A percentile compares a stretch with the other conserved stretches of the same genome.
phyloP scores from a whole-genome alignment of 2,113 vertebrate genomes.

The Oryzias curvinotus region DNA sequence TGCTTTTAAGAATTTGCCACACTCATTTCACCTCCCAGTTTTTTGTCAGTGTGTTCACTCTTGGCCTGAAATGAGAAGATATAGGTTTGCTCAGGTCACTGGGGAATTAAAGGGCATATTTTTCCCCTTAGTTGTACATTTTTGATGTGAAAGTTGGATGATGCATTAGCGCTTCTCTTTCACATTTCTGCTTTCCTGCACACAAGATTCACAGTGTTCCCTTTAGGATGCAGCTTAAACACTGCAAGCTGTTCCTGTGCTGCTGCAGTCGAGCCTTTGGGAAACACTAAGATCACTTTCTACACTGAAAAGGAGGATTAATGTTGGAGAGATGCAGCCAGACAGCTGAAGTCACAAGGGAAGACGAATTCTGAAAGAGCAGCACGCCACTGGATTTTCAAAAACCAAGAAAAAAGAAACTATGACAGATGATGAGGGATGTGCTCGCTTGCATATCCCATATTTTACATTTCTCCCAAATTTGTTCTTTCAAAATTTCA shows the following conservation, averaged over 20 bases:
- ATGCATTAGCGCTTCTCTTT: conserved; percentile 6
- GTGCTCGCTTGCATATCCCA: no score
- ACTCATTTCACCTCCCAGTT: conserved; percentile 13
- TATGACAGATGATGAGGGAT: no score
- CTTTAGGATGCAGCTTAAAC: conserved; percentile 43
- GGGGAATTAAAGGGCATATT: conserved; percentile 14
- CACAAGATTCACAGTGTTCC: conserved; percentile 16
- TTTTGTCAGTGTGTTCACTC: neutral
- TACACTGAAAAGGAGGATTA: conserved; percentile 13
- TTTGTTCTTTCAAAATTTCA: no score
- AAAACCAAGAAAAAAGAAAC: no score
- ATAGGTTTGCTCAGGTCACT: neutral
- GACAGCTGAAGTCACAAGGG: conserved; percentile 7
- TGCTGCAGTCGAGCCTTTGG: conserved; percentile 32
- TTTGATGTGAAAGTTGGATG: conserved; percentile 8
- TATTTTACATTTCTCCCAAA: no score
- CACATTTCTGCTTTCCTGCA: conserved; percentile 15
- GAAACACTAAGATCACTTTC: conserved; percentile 26
- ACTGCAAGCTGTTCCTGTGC: conserved; percentile 35
- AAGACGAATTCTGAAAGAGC: conserved; percentile 13
- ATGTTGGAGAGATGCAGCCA: neutral
- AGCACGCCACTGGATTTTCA: neutral
- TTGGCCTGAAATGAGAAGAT: neutral
- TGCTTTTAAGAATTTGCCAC: conserved; percentile 5
- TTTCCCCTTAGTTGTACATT: conserved; percentile 6